A percentile compares a stretch with the other conserved stretches of the same genome.
Conservation (phyloP, 2,797 vertebrate genomes). For the Astyanax mexicanus region DNA sequence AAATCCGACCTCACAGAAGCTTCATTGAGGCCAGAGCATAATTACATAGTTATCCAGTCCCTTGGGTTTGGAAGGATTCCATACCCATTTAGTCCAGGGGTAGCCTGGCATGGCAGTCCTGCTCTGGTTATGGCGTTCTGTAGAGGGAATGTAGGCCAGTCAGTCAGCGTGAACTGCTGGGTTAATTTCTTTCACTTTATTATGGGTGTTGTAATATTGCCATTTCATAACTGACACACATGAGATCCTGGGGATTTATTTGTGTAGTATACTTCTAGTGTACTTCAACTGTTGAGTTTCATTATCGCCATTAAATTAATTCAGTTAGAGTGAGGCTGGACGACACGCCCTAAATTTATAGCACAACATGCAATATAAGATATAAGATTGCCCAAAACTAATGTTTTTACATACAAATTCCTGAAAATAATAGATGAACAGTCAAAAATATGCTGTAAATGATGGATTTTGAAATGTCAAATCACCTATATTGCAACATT, state of each 20-base stretch:
- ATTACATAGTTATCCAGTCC: slow-evolving; percentile 15
- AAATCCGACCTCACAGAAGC: slow-evolving; percentile 24
- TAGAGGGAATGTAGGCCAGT: slow-evolving; percentile 20
- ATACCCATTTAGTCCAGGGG: slow-evolving; percentile 23
- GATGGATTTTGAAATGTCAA: too few relatives aligned
- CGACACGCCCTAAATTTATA: too few relatives aligned
- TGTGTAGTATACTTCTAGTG: not conserved
- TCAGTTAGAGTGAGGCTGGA: too few relatives aligned
- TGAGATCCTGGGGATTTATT: not conserved
- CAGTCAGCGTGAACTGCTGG: slow-evolving; percentile 8
- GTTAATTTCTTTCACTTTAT: slow-evolving; percentile 15
- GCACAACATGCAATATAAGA: too few relatives aligned
- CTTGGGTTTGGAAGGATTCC: slow-evolving; percentile 14
- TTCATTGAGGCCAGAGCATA: slow-evolving; percentile 11
- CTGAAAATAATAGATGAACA: too few relatives aligned
- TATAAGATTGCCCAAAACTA: too few relatives aligned
- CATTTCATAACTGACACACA: not conserved
- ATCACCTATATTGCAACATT: too few relatives aligned
- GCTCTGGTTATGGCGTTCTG: not conserved
- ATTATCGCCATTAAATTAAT: not conserved
- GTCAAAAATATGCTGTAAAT: too few relatives aligned
- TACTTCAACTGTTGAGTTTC: not conserved
- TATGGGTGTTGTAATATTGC: slow-evolving; percentile 1
- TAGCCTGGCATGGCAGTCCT: slow-evolving; percentile 9
- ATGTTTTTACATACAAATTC: too few relatives aligned